Evolutionary conservation across 2,797 vertebrate genomes (phyloP).

Genomic region (Mormyrus hasselquistii): DNA sequence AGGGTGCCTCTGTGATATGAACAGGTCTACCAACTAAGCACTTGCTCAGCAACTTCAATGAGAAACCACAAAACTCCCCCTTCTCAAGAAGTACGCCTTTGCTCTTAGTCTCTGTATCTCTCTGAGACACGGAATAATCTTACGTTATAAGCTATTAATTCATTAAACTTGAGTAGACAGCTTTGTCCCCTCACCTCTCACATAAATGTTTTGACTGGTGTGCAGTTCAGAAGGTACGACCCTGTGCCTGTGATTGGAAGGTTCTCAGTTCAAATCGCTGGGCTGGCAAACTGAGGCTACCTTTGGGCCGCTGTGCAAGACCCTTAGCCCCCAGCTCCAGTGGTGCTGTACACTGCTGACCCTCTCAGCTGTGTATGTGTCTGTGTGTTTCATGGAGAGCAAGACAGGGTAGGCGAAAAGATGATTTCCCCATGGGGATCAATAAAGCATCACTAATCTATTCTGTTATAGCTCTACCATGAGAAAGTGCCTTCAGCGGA

Average conservation of each 20-base stretch:
- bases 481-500: neutral
- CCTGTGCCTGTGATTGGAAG: neutral
- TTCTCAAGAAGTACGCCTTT: neutral
- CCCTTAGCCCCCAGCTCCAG: neutral
- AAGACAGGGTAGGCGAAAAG: neutral
- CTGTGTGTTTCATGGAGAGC: neutral
- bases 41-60: neutral
- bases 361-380: neutral
- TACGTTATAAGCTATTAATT: neutral
- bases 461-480: neutral
- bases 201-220: neutral
- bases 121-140: neutral
- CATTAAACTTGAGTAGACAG: neutral
- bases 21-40: neutral
- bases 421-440: neutral
- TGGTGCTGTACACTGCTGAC: neutral
- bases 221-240: neutral
- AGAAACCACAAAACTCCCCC: neutral
- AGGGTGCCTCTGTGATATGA: neutral
- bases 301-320: neutral
- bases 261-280: neutral
- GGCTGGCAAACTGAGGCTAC: neutral
- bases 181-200: neutral
- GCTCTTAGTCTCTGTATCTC: neutral
- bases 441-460: neutral